Evolutionary conservation across 2,888 invertebrate genomes (phyloP).

Genomic region (Cordilura impudica): DNA sequence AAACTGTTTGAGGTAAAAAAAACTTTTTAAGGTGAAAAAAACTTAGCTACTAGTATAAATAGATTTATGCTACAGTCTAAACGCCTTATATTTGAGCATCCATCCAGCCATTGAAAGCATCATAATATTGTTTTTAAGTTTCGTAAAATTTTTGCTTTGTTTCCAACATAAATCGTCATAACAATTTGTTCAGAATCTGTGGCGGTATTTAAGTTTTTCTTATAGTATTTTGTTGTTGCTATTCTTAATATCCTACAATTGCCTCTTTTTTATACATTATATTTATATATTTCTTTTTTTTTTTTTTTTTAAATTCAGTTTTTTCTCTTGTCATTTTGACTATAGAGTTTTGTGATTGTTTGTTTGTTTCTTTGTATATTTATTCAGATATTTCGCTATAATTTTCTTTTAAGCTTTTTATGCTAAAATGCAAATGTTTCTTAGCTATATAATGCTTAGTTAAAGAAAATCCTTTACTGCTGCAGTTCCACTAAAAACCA

Average conservation of each 20-base stretch:
- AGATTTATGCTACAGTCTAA: too few species aligned
- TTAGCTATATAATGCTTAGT: not conserved
- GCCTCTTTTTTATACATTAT: not conserved
- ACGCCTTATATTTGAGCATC: not conserved
- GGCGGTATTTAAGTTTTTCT: not conserved
- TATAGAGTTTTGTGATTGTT: conserved; percentile 4
- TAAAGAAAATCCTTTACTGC: not conserved
- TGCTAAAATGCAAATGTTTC: conserved; percentile 7
- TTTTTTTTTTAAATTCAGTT: not conserved
- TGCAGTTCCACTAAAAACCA: conserved; percentile 22
- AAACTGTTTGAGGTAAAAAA: too few species aligned
- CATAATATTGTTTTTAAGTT: not conserved
- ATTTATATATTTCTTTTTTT: not conserved
- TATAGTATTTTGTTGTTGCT: not conserved
- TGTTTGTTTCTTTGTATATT: not conserved
- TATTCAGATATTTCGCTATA: not conserved
- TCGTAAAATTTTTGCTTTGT: not conserved
- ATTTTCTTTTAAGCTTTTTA: not conserved
- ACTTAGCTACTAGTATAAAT: too few species aligned
- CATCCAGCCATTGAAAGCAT: not conserved
- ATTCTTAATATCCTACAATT: not conserved
- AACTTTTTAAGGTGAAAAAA: too few species aligned
- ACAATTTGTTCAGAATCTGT: not conserved
- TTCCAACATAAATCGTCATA: not conserved
- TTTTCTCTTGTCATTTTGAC: not conserved